phyloP scores from a whole-genome alignment of 2,797 vertebrate species.

The Columba guinea region DNA sequence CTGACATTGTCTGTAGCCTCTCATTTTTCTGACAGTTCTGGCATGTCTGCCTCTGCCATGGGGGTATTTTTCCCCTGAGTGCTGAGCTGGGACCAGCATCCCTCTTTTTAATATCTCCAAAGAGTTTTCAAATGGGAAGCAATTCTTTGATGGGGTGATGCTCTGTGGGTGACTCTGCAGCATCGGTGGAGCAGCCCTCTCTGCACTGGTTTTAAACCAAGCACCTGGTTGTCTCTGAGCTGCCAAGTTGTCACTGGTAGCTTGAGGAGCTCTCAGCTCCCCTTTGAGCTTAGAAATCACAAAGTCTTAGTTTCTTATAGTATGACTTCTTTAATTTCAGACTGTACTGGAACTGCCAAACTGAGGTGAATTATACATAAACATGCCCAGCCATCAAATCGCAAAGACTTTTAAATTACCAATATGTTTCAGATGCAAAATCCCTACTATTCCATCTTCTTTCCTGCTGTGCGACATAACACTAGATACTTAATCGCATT shows the following conservation, averaged over 20 bases:
- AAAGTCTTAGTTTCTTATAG: background rate
- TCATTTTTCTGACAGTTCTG: background rate
- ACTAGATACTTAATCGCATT: background rate
- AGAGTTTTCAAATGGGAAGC: background rate
- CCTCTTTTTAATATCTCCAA: background rate
- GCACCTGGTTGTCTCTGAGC: background rate
- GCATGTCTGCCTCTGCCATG: background rate
- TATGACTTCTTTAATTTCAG: background rate
- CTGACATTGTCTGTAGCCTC: background rate
- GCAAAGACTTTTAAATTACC: slow-evolving; percentile 7
- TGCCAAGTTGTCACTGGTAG: background rate
- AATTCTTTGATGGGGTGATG: accelerated
- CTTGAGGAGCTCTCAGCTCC: background rate
- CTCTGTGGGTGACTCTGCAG: background rate
- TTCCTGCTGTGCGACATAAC: background rate
- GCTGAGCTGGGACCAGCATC: background rate
- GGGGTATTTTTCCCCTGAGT: background rate
- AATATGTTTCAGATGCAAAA: slow-evolving; percentile 1
- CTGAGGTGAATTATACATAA: background rate
- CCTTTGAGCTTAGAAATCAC: background rate
- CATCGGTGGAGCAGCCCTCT: background rate
- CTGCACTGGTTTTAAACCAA: background rate
- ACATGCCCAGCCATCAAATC: background rate
- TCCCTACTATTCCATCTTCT: background rate
- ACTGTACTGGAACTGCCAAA: background rate